Base-by-base conservation (phyloP, 2,113 vertebrate genomes). In the Sclerurus mexicanus region DNA sequence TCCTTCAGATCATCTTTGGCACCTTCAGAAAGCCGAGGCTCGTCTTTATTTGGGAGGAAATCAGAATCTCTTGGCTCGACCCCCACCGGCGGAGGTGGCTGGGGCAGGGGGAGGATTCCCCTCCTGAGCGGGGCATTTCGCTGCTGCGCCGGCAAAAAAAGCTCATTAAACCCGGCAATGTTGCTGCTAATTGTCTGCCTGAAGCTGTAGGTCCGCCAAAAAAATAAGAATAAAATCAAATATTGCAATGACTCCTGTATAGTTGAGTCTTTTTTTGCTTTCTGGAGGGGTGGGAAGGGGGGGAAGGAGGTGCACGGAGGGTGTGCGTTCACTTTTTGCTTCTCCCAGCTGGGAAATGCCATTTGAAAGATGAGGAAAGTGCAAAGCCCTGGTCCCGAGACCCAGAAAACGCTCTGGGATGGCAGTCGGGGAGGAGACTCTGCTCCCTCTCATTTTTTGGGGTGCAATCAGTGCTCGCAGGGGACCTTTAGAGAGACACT, bases 371-470 rank as follows among this genome's bases (percentile, higher is more conserved):
- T 3, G 49, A 37, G 23, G 68, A 3, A 81, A 63, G 28, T 14
- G 37, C 13, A 42, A 64, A 19, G 0, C 18, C 30, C 33, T 3
- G 42, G 47, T n/a, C 23, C 22, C 23, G 42, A 2, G 80, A 21
- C 27, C 16, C 58, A 15, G 49, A 31, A 35, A 35, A 39, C 6
- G 35, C 47, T 7, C 52, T 14, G 63, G 35, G 37, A 8, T 16
- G 71, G 39, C 49, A 20, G 22, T 3, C 8, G 10, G 31, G 31
- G 23, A 11, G 56, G n/a, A 44, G 9, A 1, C 14, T 33, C 33
- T 7, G 21, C 4, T 8, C 7, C 3, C 12, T 33, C 58, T 31
- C 4, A 14, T 0, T 4, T 25, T 17, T 39, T 15, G 31, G 42
- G 42, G 44, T 14, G 27, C 30, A 7, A 31, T 7, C 17, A 52